Base-by-base conservation (phyloP, 2,113 vertebrate genomes). In the Anthoscopus minutus region DNA sequence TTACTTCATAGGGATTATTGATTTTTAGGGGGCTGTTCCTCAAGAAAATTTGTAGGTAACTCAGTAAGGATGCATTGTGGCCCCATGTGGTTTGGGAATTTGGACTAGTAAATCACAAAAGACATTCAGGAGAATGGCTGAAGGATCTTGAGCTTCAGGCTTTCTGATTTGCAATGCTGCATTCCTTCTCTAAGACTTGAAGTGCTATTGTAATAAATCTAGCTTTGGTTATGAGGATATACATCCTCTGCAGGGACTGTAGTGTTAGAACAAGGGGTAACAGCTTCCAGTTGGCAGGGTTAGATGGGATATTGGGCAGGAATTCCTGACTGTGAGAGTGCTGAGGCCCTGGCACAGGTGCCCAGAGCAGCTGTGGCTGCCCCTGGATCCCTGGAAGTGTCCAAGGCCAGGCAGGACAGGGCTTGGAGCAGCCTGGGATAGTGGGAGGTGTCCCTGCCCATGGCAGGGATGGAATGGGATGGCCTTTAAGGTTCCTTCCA, bases 351-450 rank as follows among this genome's bases (percentile, higher is more conserved):
- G 67, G 38, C n/a, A 67, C 28, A 60, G 38, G 0, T 53, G 23
- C 13, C 16, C 69, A 60, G 28, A 53, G 61, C 0, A 74, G 53
- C 61, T 60, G 69, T 38, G 61, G 24, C 69, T 67, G 38, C 28
- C 45, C 28, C 53, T 53, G 58, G 6, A 21, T 30, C 78, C 45
- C 28, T 60, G 53, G 28, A 0, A 65, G 28, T 25, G 61, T 9
- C 7, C 53, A 2, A 66, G 60, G 69, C 6, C 86, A 30, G n/a
- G 6, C 0, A 51, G 60, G 51, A 73, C 0, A 0, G 33, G 8
- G 8, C 7, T 51, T 81, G 51, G 28, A 45, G 1, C 19, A 51
- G 0, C 3, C n/a, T 66, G 60, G 37, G 7, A 1, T 0, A 4
- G 16, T 53, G 53, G 13, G 3, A 45, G 38, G 45, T 21, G 51